Conservation (phyloP, 2,888 invertebrate genomes). For the Peribatodes rhomboidaria region DNA sequence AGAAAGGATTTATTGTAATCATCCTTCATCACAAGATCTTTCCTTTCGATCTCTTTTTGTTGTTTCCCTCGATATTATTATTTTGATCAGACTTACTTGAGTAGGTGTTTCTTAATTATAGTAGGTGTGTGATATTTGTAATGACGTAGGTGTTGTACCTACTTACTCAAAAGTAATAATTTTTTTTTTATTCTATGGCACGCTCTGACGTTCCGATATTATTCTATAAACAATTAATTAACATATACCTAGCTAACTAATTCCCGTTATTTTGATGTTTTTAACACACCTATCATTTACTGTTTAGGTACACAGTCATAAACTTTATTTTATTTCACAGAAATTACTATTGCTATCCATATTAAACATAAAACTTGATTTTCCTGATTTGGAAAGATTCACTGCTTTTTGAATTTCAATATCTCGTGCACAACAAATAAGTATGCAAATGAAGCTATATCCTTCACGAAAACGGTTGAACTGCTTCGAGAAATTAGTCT, state of each 20-base stretch:
- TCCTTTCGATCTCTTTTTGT: conserved; percentile 21
- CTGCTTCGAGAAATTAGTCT: conserved; percentile 27
- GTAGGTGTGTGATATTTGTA: background rate
- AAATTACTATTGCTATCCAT: too few relatives aligned
- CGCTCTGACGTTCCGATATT: too few relatives aligned
- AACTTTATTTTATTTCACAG: too few relatives aligned
- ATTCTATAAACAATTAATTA: too few relatives aligned
- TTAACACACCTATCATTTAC: too few relatives aligned
- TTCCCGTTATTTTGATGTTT: too few relatives aligned
- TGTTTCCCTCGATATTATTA: conserved; percentile 10
- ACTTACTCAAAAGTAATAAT: too few relatives aligned
- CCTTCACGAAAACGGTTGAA: conserved; percentile 21
- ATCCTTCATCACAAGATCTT: conserved; percentile 36
- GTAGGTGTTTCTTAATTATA: background rate
- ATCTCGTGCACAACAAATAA: conserved; percentile 18
- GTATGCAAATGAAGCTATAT: conserved; percentile 33
- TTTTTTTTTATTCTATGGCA: too few relatives aligned
- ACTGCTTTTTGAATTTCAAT: conserved; percentile 18
- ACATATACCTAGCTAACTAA: too few relatives aligned
- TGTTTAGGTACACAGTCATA: too few relatives aligned
- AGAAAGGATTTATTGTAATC: conserved; percentile 43
- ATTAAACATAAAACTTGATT: background rate
- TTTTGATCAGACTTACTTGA: too few relatives aligned
- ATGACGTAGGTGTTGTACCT: too few relatives aligned
- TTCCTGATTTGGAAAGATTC: background rate